Percentiles rank a stretch among this genome's conserved stretches.
Conservation (phyloP, 1,140 invertebrate genomes). For the Drosophila bipectinata region DNA sequence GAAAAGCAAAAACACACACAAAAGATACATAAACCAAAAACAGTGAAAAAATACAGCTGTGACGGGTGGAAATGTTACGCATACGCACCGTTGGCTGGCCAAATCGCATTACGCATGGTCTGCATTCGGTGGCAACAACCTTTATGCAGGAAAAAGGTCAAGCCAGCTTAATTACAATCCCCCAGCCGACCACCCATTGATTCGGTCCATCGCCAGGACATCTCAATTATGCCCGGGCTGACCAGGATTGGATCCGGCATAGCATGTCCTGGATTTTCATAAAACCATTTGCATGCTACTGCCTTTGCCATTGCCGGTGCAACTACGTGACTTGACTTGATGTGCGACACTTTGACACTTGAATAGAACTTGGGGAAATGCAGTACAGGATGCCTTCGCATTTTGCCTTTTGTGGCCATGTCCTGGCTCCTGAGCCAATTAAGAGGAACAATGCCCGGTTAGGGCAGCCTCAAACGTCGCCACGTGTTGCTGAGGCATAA, state of each 20-base stretch:
- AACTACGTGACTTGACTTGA: constrained; percentile 33
- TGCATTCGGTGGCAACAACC: constrained; percentile 11
- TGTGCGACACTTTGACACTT: constrained; percentile 51
- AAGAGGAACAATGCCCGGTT: constrained; percentile 36
- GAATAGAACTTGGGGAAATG: constrained; percentile 23
- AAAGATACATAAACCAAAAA: not conserved
- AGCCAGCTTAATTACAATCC: constrained; percentile 31
- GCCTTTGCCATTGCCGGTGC: not conserved
- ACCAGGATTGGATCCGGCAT: constrained; percentile 8
- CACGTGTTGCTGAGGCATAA: constrained; percentile 33
- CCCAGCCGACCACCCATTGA: constrained; percentile 20
- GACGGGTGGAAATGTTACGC: constrained; percentile 38
- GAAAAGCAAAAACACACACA: not conserved
- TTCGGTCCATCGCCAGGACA: constrained; percentile 26
- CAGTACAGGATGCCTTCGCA: constrained; percentile 22
- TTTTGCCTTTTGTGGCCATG: constrained; percentile 29
- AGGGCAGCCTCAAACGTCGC: not conserved
- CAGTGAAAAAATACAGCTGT: constrained; percentile 7
- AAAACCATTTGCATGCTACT: constrained; percentile 45
- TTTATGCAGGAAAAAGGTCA: constrained; percentile 5
- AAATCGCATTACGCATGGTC: constrained; percentile 57
- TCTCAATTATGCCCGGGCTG: constrained; percentile 42
- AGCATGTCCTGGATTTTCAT: constrained; percentile 3
- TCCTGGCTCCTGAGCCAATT: constrained; percentile 47
- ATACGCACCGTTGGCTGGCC: constrained; percentile 59